Evolutionary conservation across 2,888 invertebrate species (phyloP).

Genomic region (Parascotia fuliginaria): DNA sequence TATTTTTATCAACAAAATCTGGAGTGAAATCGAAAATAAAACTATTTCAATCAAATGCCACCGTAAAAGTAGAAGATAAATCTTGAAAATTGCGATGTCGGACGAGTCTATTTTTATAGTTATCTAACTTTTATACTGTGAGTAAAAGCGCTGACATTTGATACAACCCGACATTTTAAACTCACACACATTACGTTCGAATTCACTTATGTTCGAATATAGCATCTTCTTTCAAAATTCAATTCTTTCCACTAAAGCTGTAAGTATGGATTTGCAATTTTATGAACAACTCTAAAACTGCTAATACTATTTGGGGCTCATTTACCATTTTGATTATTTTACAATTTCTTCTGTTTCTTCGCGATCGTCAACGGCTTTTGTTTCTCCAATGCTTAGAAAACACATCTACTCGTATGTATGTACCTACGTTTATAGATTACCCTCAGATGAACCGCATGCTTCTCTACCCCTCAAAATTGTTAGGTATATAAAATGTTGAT

Average conservation of each 20-base stretch:
- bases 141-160: slow-evolving; percentile 15
- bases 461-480: no score
- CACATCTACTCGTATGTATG: no score
- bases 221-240: neutral
- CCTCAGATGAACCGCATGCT: no score
- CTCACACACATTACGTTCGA: slow-evolving; percentile 1
- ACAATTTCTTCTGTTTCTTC: no score
- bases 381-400: no score
- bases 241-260: neutral
- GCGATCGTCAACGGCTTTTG: no score
- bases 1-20: slow-evolving; percentile 9
- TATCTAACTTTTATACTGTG: slow-evolving; percentile 12
- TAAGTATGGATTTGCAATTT: no score
- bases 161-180: slow-evolving; percentile 8
- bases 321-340: no score
- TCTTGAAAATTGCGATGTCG: slow-evolving; percentile 25
- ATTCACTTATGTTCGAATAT: slow-evolving; percentile 5
- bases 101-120: slow-evolving; percentile 28
- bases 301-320: no score
- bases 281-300: no score
- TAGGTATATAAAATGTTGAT: no score
- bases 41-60: slow-evolving; percentile 7
- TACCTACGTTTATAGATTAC: no score
- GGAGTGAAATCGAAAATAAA: slow-evolving; percentile 17
- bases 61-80: slow-evolving; percentile 16